Percentiles rank a stretch among this genome's conserved stretches.
Evolutionary conservation across 2,888 invertebrate species (phyloP).

Genomic region (Microplitis manilae): DNA sequence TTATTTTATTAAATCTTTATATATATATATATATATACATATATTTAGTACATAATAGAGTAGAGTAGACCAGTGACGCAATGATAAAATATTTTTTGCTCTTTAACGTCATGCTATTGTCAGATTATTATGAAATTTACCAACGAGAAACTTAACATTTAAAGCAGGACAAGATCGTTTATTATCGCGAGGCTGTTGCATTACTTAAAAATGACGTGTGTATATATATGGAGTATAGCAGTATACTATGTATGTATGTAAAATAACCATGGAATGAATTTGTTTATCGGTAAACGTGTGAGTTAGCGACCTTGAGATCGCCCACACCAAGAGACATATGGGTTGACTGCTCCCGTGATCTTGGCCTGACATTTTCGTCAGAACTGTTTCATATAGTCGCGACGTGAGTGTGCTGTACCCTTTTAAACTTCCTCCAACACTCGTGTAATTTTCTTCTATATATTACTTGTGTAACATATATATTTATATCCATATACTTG

Average conservation of each 20-base stretch:
- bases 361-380: constrained; percentile 54
- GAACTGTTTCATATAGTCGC: neutral
- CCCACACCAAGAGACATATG: constrained; percentile 48
- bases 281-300: constrained; percentile 47
- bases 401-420: neutral
- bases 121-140: neutral
- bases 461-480: neutral
- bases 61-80: constrained; percentile 3
- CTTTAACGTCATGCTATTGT: constrained; percentile 11
- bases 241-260: neutral
- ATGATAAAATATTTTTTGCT: neutral
- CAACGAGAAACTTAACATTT: neutral
- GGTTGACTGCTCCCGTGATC: constrained; percentile 53
- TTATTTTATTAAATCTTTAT: neutral
- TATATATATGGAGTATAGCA: neutral
- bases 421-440: constrained; percentile 1
- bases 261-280: constrained; percentile 36
- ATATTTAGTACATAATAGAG: neutral
- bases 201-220: neutral
- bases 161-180: neutral
- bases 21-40: neutral
- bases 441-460: neutral
- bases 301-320: constrained; percentile 50
- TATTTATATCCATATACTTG: neutral
- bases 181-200: neutral